Base-by-base conservation (phyloP, 1,140 invertebrate species). In the Polypedilum vanderplanki region DNA sequence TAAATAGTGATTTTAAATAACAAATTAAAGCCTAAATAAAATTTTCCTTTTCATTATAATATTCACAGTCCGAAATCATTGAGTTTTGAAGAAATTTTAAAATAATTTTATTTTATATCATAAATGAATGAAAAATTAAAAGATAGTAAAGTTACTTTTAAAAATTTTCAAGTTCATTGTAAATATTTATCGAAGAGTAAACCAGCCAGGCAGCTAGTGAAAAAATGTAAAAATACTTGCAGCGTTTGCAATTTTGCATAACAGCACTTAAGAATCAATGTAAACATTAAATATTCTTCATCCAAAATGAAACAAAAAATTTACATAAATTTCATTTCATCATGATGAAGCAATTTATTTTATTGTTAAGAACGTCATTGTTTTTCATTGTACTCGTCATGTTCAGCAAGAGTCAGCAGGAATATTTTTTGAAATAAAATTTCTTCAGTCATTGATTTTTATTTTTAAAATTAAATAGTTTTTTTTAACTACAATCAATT, bases 121-220 rank as follows among this genome's bases (percentile, higher is more conserved):
- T 1, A 33, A 33, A 33, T 33, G 1, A 1, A 33, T 33, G 24
- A 33, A 33, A 33, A 1, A 33, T 3, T 5, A 33, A 33, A 33
- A 33, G 24, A 33, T 33, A 33, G 24, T 5, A 33, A 33, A 33
- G 24, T 33, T 33, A 33, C 24, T 33, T 33, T 33, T 33, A 33
- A 33, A 20, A n/a, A 3, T 67, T 67, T 70, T 70, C 65, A 70
- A 70, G 65, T 70, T 70, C 65, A 70, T 20, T 70, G 65, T 70
- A 70, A 70, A 70, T 22, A 70, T 22, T 70, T 70, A 20, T 10
- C 20, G 65, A 22, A 22, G 1, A 33, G 1, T 5, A 33, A 33
- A 5, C 24, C 5, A 33, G 1, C 24, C 24, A 33, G 24, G 24
- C 24, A 33, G 24, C 5, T 5, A 33, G 24, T 33, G 5, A 70